Conservation (phyloP, 2,888 invertebrate species). For the Trichacis sp. region DNA sequence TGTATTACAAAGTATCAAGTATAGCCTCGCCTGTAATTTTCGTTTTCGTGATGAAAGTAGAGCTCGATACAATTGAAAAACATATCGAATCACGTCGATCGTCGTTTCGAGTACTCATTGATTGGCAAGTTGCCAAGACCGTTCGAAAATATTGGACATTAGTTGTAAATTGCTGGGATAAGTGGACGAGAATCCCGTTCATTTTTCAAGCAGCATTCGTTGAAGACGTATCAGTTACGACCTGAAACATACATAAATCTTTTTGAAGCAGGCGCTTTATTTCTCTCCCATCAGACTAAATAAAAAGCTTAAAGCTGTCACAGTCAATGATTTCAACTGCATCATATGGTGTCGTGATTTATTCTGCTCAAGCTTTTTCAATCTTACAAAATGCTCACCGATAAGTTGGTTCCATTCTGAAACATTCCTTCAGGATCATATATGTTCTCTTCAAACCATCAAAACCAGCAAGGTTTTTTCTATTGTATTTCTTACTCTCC, state of each 20-base stretch:
- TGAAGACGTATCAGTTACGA: too few relatives aligned
- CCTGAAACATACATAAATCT: too few relatives aligned
- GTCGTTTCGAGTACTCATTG: conserved; percentile 29
- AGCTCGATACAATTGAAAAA: neutral
- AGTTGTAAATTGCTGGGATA: too few relatives aligned
- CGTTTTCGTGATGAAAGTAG: neutral
- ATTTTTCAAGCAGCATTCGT: too few relatives aligned
- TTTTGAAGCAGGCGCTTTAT: too few relatives aligned
- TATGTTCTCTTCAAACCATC: neutral
- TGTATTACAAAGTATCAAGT: neutral
- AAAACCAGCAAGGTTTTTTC: too few relatives aligned
- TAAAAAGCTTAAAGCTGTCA: neutral
- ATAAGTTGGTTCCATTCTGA: conserved; percentile 7
- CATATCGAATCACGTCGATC: conserved; percentile 2
- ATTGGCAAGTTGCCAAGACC: conserved; percentile 28
- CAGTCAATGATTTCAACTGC: conserved; percentile 17
- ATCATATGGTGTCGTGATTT: neutral
- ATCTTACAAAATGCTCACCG: conserved; percentile 10
- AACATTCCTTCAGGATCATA: neutral
- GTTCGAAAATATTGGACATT: conserved; percentile 8
- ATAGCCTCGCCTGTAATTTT: neutral
- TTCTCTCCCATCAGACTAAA: too few relatives aligned
- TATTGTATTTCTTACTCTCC: neutral
- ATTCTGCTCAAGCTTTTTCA: conserved; percentile 10
- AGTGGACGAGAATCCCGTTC: too few relatives aligned